These are phyloP conservation scores for Zootoca vivipara DNA, from an alignment of 2,113 vertebrate genomes.

Conservation along the genomic window DNA sequence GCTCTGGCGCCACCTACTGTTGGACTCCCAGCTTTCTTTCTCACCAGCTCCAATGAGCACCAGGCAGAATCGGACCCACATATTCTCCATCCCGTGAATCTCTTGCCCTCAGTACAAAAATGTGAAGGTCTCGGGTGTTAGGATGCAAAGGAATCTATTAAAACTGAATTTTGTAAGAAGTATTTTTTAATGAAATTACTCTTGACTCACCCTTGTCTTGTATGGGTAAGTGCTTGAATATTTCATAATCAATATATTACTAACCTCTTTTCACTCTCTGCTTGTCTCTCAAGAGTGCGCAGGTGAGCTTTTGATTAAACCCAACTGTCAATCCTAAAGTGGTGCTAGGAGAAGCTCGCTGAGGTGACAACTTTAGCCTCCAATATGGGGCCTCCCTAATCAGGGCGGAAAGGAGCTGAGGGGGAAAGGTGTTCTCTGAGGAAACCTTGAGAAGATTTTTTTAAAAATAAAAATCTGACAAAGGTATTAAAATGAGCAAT, in stretches of 20 bases:
- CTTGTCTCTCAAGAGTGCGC: conserved; percentile 43
- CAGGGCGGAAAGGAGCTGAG: conserved; percentile 38
- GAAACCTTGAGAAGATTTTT: conserved; percentile 43
- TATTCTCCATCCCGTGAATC: neutral
- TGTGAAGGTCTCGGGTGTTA: neutral
- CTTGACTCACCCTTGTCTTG: conserved; percentile 18
- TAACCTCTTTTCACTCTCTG: conserved; percentile 60
- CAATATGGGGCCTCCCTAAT: conserved; percentile 45
- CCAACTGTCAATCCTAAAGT: conserved; percentile 40
- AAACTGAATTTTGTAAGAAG: conserved; percentile 31
- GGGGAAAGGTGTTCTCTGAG: conserved; percentile 48
- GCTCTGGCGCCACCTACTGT: no score
- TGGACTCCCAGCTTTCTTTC: no score
- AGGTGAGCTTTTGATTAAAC: conserved; percentile 45
- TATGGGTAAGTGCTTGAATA: conserved; percentile 57
- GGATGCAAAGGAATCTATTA: conserved; percentile 2
- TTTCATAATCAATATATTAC: conserved; percentile 63
- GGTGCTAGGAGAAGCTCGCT: conserved; percentile 49
- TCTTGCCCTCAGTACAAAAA: neutral
- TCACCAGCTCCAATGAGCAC: no score
- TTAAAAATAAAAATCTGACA: conserved; percentile 39
- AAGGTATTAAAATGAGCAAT: conserved; percentile 63
- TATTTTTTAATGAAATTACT: conserved; percentile 34
- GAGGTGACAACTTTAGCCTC: conserved; percentile 23
- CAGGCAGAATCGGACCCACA: neutral